These are phyloP conservation scores for Petrolisthes manimaculis DNA, from an alignment of 2,888 invertebrate species.

Conservation along the genomic window DNA sequence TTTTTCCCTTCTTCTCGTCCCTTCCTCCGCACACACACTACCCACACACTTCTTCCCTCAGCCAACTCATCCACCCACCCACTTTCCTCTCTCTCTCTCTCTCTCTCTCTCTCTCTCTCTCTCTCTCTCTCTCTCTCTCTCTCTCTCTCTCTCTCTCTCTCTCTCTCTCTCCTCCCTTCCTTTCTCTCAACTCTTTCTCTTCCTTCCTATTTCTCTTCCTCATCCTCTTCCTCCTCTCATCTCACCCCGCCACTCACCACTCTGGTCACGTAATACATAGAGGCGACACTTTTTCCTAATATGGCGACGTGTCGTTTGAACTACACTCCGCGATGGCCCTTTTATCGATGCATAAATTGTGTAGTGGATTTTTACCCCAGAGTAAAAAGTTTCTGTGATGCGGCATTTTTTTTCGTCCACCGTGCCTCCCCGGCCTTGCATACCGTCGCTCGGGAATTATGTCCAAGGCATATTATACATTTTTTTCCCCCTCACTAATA, in stretches of 20 bases:
- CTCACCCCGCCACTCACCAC: background rate
- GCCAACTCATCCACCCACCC: background rate
- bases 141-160: background rate
- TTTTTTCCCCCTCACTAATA: no score
- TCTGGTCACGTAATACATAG: constrained; percentile 15
- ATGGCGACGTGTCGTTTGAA: constrained; percentile 6
- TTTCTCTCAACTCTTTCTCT: background rate
- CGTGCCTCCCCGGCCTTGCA: background rate
- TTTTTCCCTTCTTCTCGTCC: background rate
- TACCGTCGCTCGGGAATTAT: no score
- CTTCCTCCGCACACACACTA: background rate
- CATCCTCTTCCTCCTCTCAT: background rate
- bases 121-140: background rate
- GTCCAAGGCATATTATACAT: no score
- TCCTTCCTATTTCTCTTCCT: background rate
- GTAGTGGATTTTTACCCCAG: constrained; percentile 8
- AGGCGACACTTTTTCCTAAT: constrained; percentile 15
- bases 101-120: background rate
- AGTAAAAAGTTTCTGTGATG: background rate
- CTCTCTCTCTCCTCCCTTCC: background rate
- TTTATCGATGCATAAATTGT: constrained; percentile 11
- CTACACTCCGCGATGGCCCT: constrained; percentile 15
- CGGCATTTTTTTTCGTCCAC: background rate
- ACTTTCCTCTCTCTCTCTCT: background rate
- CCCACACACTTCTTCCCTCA: background rate